These are phyloP conservation scores for Camponotus pennsylvanicus DNA, from an alignment of 1,140 invertebrate species.

Conservation along the genomic window DNA sequence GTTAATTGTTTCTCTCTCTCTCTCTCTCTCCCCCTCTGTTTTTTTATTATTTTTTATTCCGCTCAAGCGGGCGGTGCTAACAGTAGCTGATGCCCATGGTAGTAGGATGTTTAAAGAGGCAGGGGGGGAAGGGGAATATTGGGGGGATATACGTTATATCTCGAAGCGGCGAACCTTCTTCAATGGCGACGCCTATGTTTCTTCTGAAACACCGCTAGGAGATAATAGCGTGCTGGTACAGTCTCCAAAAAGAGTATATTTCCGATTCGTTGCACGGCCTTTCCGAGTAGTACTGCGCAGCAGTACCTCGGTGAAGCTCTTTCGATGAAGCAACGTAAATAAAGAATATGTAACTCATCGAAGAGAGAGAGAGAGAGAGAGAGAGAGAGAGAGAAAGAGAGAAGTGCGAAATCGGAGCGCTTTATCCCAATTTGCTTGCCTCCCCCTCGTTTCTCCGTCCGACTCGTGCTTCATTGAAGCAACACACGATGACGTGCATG, in stretches of 20 bases:
- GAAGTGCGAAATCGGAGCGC: conserved; percentile 58
- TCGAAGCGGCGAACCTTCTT: conserved; percentile 18
- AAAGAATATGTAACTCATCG: conserved; percentile 3
- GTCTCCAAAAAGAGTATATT: conserved; percentile 77
- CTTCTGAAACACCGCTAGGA: conserved; percentile 84
- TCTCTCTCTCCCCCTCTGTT: neutral
- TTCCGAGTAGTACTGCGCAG: conserved; percentile 54
- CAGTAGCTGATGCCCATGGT: conserved; percentile 22
- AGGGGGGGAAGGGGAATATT: neutral
- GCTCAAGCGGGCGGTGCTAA: conserved; percentile 6
- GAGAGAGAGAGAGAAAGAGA: neutral
- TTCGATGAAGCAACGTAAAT: neutral
- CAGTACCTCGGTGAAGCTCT: neutral
- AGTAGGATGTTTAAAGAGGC: neutral
- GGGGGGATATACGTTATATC: neutral
- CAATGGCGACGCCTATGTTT: conserved; percentile 81
- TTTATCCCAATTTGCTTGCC: conserved; percentile 40
- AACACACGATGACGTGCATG: conserved; percentile 45
- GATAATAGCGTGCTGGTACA: conserved; percentile 84
- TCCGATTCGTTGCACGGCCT: conserved; percentile 64
- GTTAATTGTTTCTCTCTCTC: conserved; percentile 34
- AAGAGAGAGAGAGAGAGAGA: neutral
- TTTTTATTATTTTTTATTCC: conserved; percentile 10
- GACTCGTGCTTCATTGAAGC: conserved; percentile 38
- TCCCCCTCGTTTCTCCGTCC: neutral